A percentile compares a stretch with the other conserved stretches of the same genome.
Evolutionary conservation across 2,797 vertebrate genomes (phyloP).

Genomic region (Hyperoplus lanceolatus): DNA sequence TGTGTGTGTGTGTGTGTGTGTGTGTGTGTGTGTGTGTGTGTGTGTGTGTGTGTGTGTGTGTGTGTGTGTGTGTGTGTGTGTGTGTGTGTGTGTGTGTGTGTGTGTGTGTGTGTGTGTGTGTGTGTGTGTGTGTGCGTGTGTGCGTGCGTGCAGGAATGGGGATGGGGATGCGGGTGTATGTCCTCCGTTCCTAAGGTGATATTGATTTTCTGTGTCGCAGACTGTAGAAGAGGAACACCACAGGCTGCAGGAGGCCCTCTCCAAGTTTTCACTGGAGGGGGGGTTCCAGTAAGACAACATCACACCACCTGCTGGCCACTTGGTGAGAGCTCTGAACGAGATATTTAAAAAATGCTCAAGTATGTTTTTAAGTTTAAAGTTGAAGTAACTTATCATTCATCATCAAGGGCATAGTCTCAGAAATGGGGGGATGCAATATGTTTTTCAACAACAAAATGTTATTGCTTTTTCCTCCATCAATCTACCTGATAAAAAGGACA

Average conservation of each 20-base stretch:
- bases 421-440: not conserved
- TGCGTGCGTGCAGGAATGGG: not conserved
- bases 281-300: constrained; percentile 77
- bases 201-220: constrained; percentile 79
- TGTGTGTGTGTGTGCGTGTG: not conserved
- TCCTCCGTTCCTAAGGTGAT: constrained; percentile 63
- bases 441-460: not conserved
- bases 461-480: not conserved
- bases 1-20: constrained; percentile 37
- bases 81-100: not conserved
- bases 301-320: constrained; percentile 73
- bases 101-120: constrained; percentile 9
- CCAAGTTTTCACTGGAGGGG: constrained; percentile 81
- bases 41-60: no score
- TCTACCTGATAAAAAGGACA: not conserved
- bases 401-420: constrained; percentile 1
- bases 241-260: constrained; percentile 82
- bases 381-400: not conserved
- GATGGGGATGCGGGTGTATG: constrained; percentile 13
- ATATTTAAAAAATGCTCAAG: not conserved
- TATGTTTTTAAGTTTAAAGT: not conserved
- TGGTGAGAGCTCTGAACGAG: constrained; percentile 65
- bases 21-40: constrained; percentile 18
- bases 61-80: constrained; percentile 14
- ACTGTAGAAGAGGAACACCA: constrained; percentile 84